Conservation (phyloP, 1,140 invertebrate genomes). For the Drosophila truncata region DNA sequence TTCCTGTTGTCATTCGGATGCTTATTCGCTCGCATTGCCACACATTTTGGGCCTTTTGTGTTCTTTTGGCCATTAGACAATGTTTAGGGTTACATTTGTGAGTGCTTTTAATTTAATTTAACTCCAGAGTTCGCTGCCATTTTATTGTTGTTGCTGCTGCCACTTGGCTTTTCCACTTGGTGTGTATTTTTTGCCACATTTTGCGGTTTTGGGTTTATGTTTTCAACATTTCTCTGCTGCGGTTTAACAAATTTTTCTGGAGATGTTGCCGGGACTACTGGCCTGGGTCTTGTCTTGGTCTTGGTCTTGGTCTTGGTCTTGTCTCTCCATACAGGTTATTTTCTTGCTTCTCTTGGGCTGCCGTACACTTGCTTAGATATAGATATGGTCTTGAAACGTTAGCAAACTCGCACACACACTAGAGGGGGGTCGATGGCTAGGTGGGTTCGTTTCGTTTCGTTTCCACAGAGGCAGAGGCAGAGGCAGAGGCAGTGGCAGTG, state of each 20-base stretch:
- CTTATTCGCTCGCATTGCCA: slow-evolving; percentile 37
- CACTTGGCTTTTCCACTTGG: slow-evolving; percentile 30
- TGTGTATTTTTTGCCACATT: slow-evolving; percentile 41
- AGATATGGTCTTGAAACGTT: slow-evolving; percentile 77
- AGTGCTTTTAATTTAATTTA: slow-evolving; percentile 78
- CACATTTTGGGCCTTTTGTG: slow-evolving; percentile 40
- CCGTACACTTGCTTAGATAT: slow-evolving; percentile 80
- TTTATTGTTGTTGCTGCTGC: slow-evolving; percentile 34
- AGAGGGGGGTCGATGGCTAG: slow-evolving; percentile 54
- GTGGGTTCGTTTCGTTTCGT: slow-evolving; percentile 59
- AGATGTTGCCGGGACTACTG: slow-evolving; percentile 55
- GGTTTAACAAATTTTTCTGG: slow-evolving; percentile 80
- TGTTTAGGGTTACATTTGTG: slow-evolving; percentile 72
- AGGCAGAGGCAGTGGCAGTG: not conserved
- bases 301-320: slow-evolving; percentile 50
- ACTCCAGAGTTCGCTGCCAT: slow-evolving; percentile 42
- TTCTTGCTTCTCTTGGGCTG: slow-evolving; percentile 53
- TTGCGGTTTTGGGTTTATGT: slow-evolving; percentile 67
- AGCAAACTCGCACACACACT: slow-evolving; percentile 56
- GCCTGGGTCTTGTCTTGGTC: slow-evolving; percentile 52
- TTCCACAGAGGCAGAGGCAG: slow-evolving; percentile 28
- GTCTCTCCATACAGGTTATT: slow-evolving; percentile 77
- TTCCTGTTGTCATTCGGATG: slow-evolving; percentile 39
- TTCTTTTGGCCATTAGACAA: slow-evolving; percentile 66
- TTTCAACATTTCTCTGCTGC: slow-evolving; percentile 78